These are phyloP conservation scores for Melolontha melolontha DNA, from an alignment of 2,888 invertebrate genomes.

Conservation along the genomic window DNA sequence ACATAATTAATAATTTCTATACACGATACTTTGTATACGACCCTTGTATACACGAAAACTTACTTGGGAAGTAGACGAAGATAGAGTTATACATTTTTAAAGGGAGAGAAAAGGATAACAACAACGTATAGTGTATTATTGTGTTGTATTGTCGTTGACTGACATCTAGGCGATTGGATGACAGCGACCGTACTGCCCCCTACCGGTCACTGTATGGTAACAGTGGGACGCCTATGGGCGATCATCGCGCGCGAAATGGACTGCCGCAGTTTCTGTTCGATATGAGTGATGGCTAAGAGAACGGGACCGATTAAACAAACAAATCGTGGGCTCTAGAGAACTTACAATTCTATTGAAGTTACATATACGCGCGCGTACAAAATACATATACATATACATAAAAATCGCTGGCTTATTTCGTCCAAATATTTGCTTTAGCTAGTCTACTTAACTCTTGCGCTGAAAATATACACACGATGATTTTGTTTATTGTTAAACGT, in stretches of 20 bases:
- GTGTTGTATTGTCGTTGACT: slow-evolving; percentile 37
- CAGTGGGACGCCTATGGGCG: slow-evolving; percentile 46
- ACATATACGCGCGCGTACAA: too few species aligned
- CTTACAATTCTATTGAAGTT: too few species aligned
- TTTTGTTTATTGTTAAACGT: slow-evolving; percentile 12
- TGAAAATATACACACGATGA: slow-evolving; percentile 23
- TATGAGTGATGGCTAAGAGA: slow-evolving; percentile 23
- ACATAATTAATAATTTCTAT: too few species aligned
- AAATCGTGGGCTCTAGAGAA: not conserved
- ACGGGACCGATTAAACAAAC: slow-evolving; percentile 20
- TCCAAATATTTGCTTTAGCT: slow-evolving; percentile 17
- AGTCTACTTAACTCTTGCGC: slow-evolving; percentile 19
- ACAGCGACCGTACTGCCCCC: slow-evolving; percentile 50
- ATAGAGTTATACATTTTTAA: not conserved
- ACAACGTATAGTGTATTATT: slow-evolving; percentile 1
- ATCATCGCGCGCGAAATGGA: slow-evolving; percentile 21
- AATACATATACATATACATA: too few species aligned
- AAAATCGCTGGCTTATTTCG: slow-evolving; percentile 20
- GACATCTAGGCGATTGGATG: slow-evolving; percentile 51
- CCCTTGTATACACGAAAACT: not conserved
- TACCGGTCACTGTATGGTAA: slow-evolving; percentile 48
- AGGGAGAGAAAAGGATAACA: not conserved
- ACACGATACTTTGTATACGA: too few species aligned
- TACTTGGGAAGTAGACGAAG: not conserved
- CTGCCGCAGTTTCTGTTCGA: slow-evolving; percentile 4